Evolutionary conservation across 2,113 vertebrate genomes (phyloP), one percentile per base, ranked within the genome.

Genomic region (Pica pica): DNA sequence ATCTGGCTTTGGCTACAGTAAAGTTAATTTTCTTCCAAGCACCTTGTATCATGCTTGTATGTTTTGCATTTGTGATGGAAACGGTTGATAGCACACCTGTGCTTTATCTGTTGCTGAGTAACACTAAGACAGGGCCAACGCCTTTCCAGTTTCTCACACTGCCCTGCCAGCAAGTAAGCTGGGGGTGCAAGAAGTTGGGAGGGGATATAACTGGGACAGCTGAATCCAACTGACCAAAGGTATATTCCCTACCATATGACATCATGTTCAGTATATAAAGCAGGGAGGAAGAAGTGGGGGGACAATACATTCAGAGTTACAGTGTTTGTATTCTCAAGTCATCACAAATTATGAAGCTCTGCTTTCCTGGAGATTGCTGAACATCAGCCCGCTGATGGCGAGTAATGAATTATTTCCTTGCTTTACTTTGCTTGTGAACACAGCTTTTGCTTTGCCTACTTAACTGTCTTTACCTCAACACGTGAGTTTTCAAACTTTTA

Each of bases 351-450:
- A 53, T 21, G n/a, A 30, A 53, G 21, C 6, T 6, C 68, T 64
- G 24, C 33, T n/a, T 80, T 89, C 31, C 57, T 11, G 7, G 21
- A 89, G 31, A 49, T 31, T 9, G 44, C 26, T 67, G 13, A 91
- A 67, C 19, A 30, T 2, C 1, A 0, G 21, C 6, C 57, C 42
- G 41, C 15, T 2, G 1, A 75, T 7, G 11, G 19, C 7, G 68
- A 74, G 15, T 0, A 56, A 27, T 5, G 1, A 83, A 87, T 55
- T 0, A 68, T 67, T 26, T 79, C 31, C 56, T 63, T 67, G 4
- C n/a, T 81, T 75, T 78, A 17, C 35, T 81, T 73, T 71, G 37
- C 63, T 68, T 71, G 63, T 7, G 7, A 15, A n/a, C 5, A 16
- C 6, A 28, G 21, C 55, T 64, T 90, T 60, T 60, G 64, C 23